Percentiles rank a stretch among this genome's conserved stretches.
Evolutionary conservation across 2,888 invertebrate genomes (phyloP).

Genomic region (Biston betularia): DNA sequence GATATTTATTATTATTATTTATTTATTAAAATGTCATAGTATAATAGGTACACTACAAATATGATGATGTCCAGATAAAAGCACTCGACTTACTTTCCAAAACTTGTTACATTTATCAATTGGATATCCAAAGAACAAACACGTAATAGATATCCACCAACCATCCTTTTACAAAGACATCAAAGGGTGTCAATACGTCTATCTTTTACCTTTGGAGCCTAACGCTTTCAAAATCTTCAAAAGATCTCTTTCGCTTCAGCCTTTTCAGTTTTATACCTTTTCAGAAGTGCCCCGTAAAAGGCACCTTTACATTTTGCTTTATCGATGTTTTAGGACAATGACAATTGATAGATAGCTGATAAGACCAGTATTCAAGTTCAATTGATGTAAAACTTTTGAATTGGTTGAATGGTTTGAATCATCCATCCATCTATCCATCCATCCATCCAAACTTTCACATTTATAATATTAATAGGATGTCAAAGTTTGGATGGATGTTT

Average conservation of each 20-base stretch:
- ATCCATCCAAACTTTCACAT: too few relatives aligned
- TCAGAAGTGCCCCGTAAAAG: slow-evolving; percentile 5
- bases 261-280: slow-evolving; percentile 19
- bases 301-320: slow-evolving; percentile 8
- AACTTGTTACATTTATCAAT: too few relatives aligned
- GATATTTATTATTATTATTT: too few relatives aligned
- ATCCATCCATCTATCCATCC: too few relatives aligned
- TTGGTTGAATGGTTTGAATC: too few relatives aligned
- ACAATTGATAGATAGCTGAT: not conserved
- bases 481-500: too few relatives aligned
- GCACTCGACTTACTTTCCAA: too few relatives aligned
- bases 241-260: slow-evolving; percentile 6
- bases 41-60: too few relatives aligned
- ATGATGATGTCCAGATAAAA: too few relatives aligned
- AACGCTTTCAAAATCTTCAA: slow-evolving; percentile 3
- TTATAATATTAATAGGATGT: too few relatives aligned
- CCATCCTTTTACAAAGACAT: slow-evolving; percentile 1
- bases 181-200: slow-evolving; percentile 16
- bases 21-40: too few relatives aligned
- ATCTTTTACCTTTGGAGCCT: slow-evolving; percentile 7
- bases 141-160: not conserved
- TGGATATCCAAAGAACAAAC: too few relatives aligned
- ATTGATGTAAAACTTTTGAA: not conserved
- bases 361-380: not conserved
- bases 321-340: not conserved